A percentile compares a stretch with the other conserved stretches of the same genome.
Evolutionary conservation across 1,140 invertebrate genomes (phyloP).

Genomic region (Brachystomella parvula): DNA sequence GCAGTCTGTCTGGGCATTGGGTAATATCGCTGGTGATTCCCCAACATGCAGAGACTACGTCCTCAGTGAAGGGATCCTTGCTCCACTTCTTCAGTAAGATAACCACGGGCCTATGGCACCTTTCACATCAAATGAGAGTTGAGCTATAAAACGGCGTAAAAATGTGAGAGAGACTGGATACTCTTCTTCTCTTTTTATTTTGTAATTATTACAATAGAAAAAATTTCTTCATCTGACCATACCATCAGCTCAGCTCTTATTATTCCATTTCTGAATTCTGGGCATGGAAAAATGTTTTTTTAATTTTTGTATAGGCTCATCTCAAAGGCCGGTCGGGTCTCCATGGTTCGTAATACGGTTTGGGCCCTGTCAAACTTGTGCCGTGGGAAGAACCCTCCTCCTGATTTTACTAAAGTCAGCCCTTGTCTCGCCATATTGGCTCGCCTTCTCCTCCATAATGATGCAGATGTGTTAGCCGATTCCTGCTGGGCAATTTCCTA

Average conservation of each 20-base stretch:
- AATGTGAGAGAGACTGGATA: slow-evolving; percentile 4
- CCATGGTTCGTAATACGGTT: slow-evolving; percentile 94
- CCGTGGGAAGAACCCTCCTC: slow-evolving; percentile 92
- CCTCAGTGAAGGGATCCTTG: slow-evolving; percentile 71
- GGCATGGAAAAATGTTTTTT: slow-evolving; percentile 15
- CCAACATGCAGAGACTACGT: slow-evolving; percentile 86
- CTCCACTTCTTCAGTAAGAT: slow-evolving; percentile 79
- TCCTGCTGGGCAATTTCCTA: slow-evolving; percentile 94
- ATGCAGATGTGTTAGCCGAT: slow-evolving; percentile 86
- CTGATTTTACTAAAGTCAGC: slow-evolving; percentile 79
- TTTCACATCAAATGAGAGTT: not conserved
- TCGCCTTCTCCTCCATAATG: slow-evolving; percentile 75
- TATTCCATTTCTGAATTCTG: not conserved
- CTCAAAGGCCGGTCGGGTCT: slow-evolving; percentile 68
- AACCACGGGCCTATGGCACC: not conserved
- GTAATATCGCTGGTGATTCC: slow-evolving; percentile 94
- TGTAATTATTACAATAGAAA: no score
- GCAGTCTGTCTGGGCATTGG: slow-evolving; percentile 94
- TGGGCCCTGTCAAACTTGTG: slow-evolving; percentile 96
- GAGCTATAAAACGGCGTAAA: slow-evolving; percentile 1
- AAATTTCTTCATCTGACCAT: no score
- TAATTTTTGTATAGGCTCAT: slow-evolving; percentile 57
- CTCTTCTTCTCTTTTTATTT: not conserved
- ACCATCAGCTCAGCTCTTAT: slow-evolving; percentile 6
- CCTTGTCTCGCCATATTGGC: slow-evolving; percentile 78